Evolutionary conservation across 2,113 vertebrate genomes (phyloP), one percentile per base, ranked within the genome.

Genomic region (Mohoua ochrocephala): DNA sequence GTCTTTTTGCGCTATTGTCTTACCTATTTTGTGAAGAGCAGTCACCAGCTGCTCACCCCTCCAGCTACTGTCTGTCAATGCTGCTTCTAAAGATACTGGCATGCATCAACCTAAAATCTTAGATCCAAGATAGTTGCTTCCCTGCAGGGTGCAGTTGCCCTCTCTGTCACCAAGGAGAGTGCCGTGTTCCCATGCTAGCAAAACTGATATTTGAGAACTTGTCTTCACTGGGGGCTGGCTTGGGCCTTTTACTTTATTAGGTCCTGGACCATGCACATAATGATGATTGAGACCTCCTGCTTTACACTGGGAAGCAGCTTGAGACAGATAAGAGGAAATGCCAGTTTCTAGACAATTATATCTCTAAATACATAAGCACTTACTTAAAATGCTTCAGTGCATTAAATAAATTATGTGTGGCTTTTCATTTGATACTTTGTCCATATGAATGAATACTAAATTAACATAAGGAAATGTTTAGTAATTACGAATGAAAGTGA

Each of bases 31-130:
- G 91, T 94, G 86, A 85, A 73, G 93, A 96, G 61, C 91, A 96
- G 88, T 92, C 95, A 91, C 93, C 93, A 96, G 95, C 95, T 96
- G 96, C 86, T 96, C 91, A 78, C 79, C 96, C 96, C 95, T 95
- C 95, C 88, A 97, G 96, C 95, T 95, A 94, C 93, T 96, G 88
- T 92, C 95, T 96, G 83, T 96, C 96, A 96, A 0, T 87, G 91
- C 88, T 67, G 91, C 69, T 87, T 96, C 76, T 89, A 87, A 94
- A 95, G 86, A 92, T 81, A 82, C 88, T 93, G 93, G 96, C 93
- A 75, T 68, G 17, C 96, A 92, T 94, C 93, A 96, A n/a, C 85
- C 88, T 92, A 71, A 92, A 94, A 93, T 89, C 91, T 96, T 84
- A 84, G 69, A 92, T 90, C 73, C 64, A 52, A 71, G 69, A 84